Conservation (phyloP, 2,113 vertebrate species). For the Hippocampus guttulatus region DNA sequence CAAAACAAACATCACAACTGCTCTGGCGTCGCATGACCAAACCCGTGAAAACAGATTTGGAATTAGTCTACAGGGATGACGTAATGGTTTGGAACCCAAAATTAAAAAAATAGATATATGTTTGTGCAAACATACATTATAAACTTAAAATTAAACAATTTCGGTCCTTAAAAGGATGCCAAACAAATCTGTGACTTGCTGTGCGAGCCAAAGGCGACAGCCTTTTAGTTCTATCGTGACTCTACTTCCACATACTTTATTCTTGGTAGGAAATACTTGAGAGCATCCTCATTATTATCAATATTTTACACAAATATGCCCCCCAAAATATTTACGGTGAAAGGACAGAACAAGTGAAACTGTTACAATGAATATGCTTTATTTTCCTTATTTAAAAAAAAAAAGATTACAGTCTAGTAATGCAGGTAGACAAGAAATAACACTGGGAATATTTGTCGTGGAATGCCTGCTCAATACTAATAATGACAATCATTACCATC, state of each 20-base stretch:
- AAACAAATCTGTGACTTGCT: background rate
- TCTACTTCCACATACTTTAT: background rate
- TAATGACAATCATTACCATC: conserved; percentile 12
- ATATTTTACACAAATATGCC: background rate
- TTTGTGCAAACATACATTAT: too few species aligned
- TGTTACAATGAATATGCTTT: conserved; percentile 92
- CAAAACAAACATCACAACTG: too few species aligned
- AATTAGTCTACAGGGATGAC: too few species aligned
- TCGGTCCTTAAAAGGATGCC: background rate
- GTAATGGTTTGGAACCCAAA: too few species aligned
- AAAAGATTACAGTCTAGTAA: conserved; percentile 87
- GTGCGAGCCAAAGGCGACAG: too few species aligned
- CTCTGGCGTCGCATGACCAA: too few species aligned
- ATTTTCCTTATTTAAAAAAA: conserved; percentile 83
- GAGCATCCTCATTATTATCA: background rate
- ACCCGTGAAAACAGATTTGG: too few species aligned
- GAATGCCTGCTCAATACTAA: conserved; percentile 77
- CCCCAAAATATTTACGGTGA: background rate
- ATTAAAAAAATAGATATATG: too few species aligned
- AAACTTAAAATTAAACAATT: too few species aligned
- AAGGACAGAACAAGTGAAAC: conserved; percentile 10
- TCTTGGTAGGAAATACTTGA: background rate
- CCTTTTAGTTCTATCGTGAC: too few species aligned
- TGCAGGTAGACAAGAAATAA: conserved; percentile 89
- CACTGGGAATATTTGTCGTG: conserved; percentile 76